These are phyloP conservation scores for Neosalanx taihuensis DNA, from an alignment of 2,797 vertebrate species.

Conservation along the genomic window DNA sequence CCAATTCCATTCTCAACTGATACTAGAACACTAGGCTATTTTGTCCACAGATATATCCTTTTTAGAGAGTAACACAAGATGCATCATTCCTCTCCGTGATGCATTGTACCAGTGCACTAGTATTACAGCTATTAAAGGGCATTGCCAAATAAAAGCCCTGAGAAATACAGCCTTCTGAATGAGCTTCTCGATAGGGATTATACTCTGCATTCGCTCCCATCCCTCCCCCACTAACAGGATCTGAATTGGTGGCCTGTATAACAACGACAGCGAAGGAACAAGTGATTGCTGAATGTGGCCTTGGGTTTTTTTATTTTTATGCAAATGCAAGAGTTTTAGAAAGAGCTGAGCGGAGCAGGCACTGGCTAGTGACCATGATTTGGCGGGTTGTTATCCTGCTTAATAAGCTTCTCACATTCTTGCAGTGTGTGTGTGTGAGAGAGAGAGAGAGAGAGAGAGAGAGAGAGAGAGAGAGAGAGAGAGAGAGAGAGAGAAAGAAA, in stretches of 20 bases:
- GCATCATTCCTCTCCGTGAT: neutral
- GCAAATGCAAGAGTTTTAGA: constrained; percentile 66
- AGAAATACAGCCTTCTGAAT: neutral
- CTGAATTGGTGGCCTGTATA: constrained; percentile 36
- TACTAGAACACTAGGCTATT: neutral
- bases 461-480: too few species aligned
- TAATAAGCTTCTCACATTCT: constrained; percentile 31
- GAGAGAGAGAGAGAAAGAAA: too few species aligned
- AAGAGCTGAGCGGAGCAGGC: constrained; percentile 42
- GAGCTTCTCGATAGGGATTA: neutral
- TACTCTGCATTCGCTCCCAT: neutral
- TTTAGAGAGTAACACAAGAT: neutral
- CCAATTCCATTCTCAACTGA: neutral
- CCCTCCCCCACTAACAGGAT: neutral
- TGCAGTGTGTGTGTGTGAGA: constrained; percentile 41
- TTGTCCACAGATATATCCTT: neutral
- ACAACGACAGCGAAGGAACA: constrained; percentile 17
- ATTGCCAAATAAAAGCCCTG: constrained; percentile 13
- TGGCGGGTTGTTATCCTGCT: constrained; percentile 39
- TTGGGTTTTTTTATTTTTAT: constrained; percentile 69
- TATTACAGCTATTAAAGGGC: neutral
- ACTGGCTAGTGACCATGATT: constrained; percentile 52
- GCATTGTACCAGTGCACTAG: constrained; percentile 7
- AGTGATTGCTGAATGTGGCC: constrained; percentile 25
- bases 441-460: too few species aligned